Percentiles rank a stretch among this genome's conserved stretches.
Conservation (phyloP, 2,888 invertebrate genomes). For the Cotesia congregata region DNA sequence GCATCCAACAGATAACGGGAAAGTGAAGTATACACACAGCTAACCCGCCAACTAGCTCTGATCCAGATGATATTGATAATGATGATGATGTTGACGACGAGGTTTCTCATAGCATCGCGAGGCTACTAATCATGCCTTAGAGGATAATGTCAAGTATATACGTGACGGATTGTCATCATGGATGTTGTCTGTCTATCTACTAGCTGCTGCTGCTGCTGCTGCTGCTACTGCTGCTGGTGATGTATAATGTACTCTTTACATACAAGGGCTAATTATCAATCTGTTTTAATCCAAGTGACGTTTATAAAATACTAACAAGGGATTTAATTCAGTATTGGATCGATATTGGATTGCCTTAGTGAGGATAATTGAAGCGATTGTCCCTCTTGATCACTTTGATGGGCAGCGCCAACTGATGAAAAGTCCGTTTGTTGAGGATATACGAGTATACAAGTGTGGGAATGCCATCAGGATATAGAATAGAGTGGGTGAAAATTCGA, state of each 20-base stretch:
- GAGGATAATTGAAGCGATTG: conserved; percentile 51
- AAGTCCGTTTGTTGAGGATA: conserved; percentile 35
- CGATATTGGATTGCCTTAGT: conserved; percentile 21
- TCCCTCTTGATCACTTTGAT: conserved; percentile 50
- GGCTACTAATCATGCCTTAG: conserved; percentile 51
- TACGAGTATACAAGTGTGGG: background rate
- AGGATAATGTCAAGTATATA: conserved; percentile 52
- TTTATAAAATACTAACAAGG: background rate
- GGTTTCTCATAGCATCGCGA: conserved; percentile 42
- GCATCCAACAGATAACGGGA: conserved; percentile 34
- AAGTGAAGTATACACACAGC: background rate
- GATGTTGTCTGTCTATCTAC: background rate
- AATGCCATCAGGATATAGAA: conserved; percentile 4
- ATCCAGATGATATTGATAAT: background rate
- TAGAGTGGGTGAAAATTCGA: conserved; percentile 45
- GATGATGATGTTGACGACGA: background rate
- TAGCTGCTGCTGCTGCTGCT: background rate
- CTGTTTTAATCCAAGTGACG: background rate
- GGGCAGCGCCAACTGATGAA: conserved; percentile 44
- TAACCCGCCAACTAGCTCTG: conserved; percentile 34
- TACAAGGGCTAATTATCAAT: background rate
- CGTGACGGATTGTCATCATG: conserved; percentile 13
- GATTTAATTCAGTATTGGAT: background rate
- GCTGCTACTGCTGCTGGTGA: background rate
- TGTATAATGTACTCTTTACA: background rate